phyloP scores from a whole-genome alignment of 2,888 invertebrate species.

The Cetonia aurata region DNA sequence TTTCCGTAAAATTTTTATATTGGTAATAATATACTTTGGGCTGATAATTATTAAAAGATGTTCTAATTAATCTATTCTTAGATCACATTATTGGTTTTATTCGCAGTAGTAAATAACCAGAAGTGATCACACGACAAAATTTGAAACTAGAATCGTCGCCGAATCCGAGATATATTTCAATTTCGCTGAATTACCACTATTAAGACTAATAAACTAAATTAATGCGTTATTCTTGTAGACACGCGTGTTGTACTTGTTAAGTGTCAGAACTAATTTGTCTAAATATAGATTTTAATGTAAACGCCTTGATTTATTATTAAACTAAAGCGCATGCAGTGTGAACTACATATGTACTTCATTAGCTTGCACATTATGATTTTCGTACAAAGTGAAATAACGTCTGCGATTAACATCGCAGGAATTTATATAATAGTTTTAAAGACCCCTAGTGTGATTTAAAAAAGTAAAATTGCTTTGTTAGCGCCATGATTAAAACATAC shows the following conservation, averaged over 20 bases:
- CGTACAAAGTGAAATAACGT: no score
- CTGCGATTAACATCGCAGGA: no score
- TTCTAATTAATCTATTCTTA: neutral
- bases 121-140: neutral
- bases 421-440: neutral
- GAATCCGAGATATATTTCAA: slow-evolving; percentile 3
- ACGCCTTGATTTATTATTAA: slow-evolving; percentile 47
- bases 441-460: neutral
- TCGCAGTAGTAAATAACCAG: neutral
- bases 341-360: no score
- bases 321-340: slow-evolving; percentile 31
- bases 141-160: neutral
- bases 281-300: slow-evolving; percentile 46
- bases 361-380: no score
- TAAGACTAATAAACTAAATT: slow-evolving; percentile 36
- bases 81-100: neutral
- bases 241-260: slow-evolving; percentile 41
- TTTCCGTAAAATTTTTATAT: slow-evolving; percentile 1
- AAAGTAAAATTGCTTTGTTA: neutral
- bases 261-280: slow-evolving; percentile 46
- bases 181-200: slow-evolving; percentile 24
- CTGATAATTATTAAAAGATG: neutral
- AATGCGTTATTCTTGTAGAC: slow-evolving; percentile 26
- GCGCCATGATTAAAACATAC: neutral
- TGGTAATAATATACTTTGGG: neutral